Evolutionary conservation across 2,888 invertebrate genomes (phyloP), one percentile per base, ranked within the genome.

Genomic region (Myopa tessellatipennis): DNA sequence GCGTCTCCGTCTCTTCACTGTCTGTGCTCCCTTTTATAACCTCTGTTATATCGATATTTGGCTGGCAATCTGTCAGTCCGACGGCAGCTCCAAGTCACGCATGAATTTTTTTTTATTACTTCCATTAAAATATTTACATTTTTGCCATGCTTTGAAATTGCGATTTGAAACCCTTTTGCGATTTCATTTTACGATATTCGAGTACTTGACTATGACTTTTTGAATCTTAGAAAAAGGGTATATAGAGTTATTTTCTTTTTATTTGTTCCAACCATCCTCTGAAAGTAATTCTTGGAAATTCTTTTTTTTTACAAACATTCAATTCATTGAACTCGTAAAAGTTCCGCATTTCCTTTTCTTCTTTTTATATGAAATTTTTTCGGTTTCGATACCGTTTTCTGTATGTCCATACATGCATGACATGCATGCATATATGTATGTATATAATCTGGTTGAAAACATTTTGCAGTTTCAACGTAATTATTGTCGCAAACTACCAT

Each of bases 291-390:
- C 61, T 18, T 61, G 26, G 61, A 26, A 61, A 61, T 26, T 18
- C 18, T 55, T 55, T n/a, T 58, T n/a, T 58, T 4, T 12, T 61
- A 26, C 26, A 18, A n/a, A 55, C 55, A 2, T 55, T n/a, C 10
- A 55, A 61, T 61, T 61, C 61, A 61, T 26, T 61, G 61, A 61
- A 61, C 26, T 55, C 5, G 14, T n/a, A n/a, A 55, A n/a, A 55
- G n/a, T 26, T 26, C 26, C 26, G 26, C 26, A 26, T 26, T 26
- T 26, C 58, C 26, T 61, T 18, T n/a, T 26, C 5, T 4, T 18
- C 4, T 10, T 26, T 65, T 38, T 65, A 14, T 38, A 65, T 65
- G 38, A 8, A 4, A 12, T 65, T 1, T n/a, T 61, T 18, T 18
- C 61, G 5, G 61, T 10, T 61, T 18, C 5, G 61, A 1, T 61